Percentiles rank a stretch among this genome's conserved stretches.
phyloP scores from a whole-genome alignment of 2,888 invertebrate genomes.

The Athetis lepigone region DNA sequence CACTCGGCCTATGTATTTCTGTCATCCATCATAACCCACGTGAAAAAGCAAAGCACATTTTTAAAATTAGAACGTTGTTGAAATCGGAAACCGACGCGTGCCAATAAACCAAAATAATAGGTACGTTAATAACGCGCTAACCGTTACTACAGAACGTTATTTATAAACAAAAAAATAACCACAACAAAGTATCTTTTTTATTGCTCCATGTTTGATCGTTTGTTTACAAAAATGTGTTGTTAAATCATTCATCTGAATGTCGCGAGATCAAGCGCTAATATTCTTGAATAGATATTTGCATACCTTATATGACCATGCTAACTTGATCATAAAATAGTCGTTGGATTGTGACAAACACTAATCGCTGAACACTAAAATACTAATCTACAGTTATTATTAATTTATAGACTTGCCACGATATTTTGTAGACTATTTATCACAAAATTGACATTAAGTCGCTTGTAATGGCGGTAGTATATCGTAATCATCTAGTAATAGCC shows the following conservation, averaged over 20 bases:
- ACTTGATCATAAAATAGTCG: slow-evolving; percentile 46
- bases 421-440: slow-evolving; percentile 57
- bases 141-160: slow-evolving; percentile 56
- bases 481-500: slow-evolving; percentile 59
- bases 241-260: slow-evolving; percentile 44
- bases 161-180: slow-evolving; percentile 61
- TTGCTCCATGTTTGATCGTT: slow-evolving; percentile 43
- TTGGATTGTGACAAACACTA: no score
- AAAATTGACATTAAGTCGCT: slow-evolving; percentile 55
- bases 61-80: slow-evolving; percentile 72
- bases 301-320: slow-evolving; percentile 14
- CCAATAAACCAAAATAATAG: slow-evolving; percentile 72
- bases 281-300: slow-evolving; percentile 43
- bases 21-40: slow-evolving; percentile 57
- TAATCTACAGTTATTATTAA: slow-evolving; percentile 60
- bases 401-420: slow-evolving; percentile 51
- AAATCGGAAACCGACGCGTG: slow-evolving; percentile 74
- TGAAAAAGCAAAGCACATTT: slow-evolving; percentile 64
- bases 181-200: slow-evolving; percentile 56
- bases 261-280: slow-evolving; percentile 36
- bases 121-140: slow-evolving; percentile 58
- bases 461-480: slow-evolving; percentile 54
- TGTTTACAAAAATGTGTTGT: slow-evolving; percentile 44
- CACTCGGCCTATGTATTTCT: slow-evolving; percentile 57
- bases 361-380: slow-evolving; percentile 21